Evolutionary conservation across 2,888 invertebrate species (phyloP).

Genomic region (Rhamphomyia laevipes): DNA sequence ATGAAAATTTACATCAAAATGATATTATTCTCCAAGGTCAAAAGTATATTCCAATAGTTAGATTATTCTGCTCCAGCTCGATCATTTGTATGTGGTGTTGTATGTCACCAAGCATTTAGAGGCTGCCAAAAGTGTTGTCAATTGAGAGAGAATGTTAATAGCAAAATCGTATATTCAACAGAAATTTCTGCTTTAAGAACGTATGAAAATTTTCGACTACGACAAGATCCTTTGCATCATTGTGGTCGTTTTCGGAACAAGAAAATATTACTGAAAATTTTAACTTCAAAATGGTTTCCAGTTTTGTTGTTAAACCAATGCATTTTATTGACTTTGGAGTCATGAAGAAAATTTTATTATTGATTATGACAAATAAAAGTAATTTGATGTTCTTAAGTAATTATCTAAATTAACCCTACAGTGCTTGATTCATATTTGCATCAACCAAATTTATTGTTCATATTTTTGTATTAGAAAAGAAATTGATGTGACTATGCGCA

Average conservation of each 20-base stretch:
- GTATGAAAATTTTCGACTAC: not conserved
- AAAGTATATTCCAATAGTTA: not conserved
- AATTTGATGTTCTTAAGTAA: not conserved
- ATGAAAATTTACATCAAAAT: not conserved
- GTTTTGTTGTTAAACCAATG: slow-evolving; percentile 5
- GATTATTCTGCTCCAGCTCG: slow-evolving; percentile 1
- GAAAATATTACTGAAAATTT: not conserved
- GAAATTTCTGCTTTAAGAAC: not conserved
- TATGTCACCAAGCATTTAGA: not conserved
- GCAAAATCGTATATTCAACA: not conserved
- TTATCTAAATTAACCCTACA: not conserved
- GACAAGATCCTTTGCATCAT: not conserved
- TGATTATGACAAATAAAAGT: slow-evolving; percentile 6
- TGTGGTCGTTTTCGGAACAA: not conserved
- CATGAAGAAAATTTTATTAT: slow-evolving; percentile 9
- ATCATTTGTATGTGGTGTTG: not conserved
- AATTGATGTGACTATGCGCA: too few relatives aligned
- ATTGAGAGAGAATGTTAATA: not conserved
- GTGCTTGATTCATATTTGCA: too few relatives aligned
- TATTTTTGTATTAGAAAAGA: too few relatives aligned
- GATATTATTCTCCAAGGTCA: not conserved
- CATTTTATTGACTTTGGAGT: slow-evolving; percentile 11
- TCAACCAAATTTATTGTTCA: not conserved
- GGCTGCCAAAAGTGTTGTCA: not conserved
- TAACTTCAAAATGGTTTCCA: not conserved